These are phyloP conservation scores for Anthoscopus minutus DNA, from an alignment of 2,113 vertebrate species.

Conservation along the genomic window DNA sequence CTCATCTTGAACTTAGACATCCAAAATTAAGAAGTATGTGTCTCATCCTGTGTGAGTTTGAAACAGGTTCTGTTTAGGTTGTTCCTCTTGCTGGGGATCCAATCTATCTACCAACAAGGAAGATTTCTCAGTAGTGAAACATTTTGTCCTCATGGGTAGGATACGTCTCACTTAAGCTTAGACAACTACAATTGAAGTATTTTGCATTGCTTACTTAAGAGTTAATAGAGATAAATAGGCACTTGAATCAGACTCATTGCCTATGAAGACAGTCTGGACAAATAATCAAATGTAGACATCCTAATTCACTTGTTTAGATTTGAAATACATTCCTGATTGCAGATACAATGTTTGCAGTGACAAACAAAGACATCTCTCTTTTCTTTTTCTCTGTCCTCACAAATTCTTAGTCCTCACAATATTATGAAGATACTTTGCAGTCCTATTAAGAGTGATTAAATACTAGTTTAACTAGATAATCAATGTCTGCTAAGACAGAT, in stretches of 20 bases:
- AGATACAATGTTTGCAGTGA: background rate
- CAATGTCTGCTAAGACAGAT: slow-evolving; percentile 43
- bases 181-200: background rate
- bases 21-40: background rate
- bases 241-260: background rate
- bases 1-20: background rate
- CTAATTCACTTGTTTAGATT: background rate
- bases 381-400: background rate
- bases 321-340: background rate
- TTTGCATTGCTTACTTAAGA: background rate
- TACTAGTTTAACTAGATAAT: slow-evolving; percentile 44
- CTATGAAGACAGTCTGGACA: background rate
- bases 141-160: background rate
- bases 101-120: background rate
- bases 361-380: background rate
- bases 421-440: slow-evolving; percentile 3
- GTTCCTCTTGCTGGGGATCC: background rate
- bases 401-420: background rate
- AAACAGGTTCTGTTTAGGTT: background rate
- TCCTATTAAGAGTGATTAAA: slow-evolving; percentile 31
- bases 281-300: background rate
- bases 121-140: background rate
- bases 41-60: background rate
- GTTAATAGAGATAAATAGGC: background rate
- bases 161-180: background rate